Conservation (phyloP, 53 echinoderm and acorn worm genomes). For the Antedon mediterranea region DNA sequence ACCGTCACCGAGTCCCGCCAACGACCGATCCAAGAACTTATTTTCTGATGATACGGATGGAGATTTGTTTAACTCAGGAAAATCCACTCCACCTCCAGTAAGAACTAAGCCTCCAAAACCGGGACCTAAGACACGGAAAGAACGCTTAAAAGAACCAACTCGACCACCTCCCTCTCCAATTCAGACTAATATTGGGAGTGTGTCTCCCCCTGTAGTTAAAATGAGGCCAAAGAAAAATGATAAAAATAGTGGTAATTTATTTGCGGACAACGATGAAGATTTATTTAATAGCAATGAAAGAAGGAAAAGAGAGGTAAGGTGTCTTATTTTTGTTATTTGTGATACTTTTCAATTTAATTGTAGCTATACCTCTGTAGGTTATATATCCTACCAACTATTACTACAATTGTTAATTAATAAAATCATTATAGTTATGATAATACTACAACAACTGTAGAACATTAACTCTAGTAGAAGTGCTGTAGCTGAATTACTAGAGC, state of each 20-base stretch:
- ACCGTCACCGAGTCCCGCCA: not conserved
- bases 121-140: not conserved
- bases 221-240: not conserved
- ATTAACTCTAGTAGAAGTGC: too few species aligned
- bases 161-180: not conserved
- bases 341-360: too few species aligned
- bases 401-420: too few species aligned
- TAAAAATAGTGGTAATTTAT: constrained; percentile 3
- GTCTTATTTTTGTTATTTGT: not conserved
- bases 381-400: too few species aligned
- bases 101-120: not conserved
- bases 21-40: constrained; percentile 10
- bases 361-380: too few species aligned
- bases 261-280: constrained; percentile 47
- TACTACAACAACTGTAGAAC: too few species aligned
- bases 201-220: not conserved
- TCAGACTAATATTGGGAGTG: not conserved
- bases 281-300: constrained; percentile 20
- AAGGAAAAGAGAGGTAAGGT: not conserved
- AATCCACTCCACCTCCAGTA: not conserved
- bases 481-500: too few species aligned
- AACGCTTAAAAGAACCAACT: not conserved
- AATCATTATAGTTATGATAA: too few species aligned
- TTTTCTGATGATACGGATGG: constrained; percentile 13
- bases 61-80: constrained; percentile 4